Evolutionary conservation across 1,140 invertebrate species (phyloP), one percentile per base, ranked within the genome.

Genomic region (Penaeus chinensis): DNA sequence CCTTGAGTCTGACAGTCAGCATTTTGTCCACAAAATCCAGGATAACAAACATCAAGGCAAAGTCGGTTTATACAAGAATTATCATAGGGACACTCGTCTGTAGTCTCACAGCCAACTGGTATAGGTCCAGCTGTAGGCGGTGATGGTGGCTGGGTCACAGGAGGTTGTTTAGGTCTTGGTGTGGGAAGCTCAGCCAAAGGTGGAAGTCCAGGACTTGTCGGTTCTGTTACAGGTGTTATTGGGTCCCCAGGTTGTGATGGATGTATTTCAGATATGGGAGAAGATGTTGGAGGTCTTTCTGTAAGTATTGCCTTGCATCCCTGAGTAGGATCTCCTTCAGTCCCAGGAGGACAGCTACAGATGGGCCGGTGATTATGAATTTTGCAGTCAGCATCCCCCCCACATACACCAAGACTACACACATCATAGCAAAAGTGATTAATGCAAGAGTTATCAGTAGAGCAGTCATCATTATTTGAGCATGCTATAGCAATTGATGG

Each of bases 381-480:
- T 47, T 42, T 79, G 18, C 84, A 85, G 76, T 85, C 76, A 54
- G 84, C 76, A 79, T 79, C 42, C 37, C 24, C 37, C 27, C 84
- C 84, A 85, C 84, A 85, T 13, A 79, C 27, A 69, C 84, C 84
- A 80, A 85, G 84, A 65, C 76, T 78, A 62, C 84, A 85, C 18
- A 79, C 84, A 66, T 85, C 84, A 79, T 85, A 85, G 79, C 84
- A 85, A 19, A 85, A 54, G 18, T 85, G 20, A 65, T 85, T 85
- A 63, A 85, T 65, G 27, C 84, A 85, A 10, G 84, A 85, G 37
- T 85, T 85, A 63, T 85, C 84, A 20, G 42, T 54, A 13, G 84
- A 32, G 92, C 96, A 97, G 90, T 96, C 96, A 3, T 94, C 94
- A 93, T 82, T 88, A 32, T 78, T 88, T 47, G 61, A 32, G 54